These are phyloP conservation scores for Neolamprologus ventralis DNA, from an alignment of 2,113 vertebrate species.

Conservation along the genomic window DNA sequence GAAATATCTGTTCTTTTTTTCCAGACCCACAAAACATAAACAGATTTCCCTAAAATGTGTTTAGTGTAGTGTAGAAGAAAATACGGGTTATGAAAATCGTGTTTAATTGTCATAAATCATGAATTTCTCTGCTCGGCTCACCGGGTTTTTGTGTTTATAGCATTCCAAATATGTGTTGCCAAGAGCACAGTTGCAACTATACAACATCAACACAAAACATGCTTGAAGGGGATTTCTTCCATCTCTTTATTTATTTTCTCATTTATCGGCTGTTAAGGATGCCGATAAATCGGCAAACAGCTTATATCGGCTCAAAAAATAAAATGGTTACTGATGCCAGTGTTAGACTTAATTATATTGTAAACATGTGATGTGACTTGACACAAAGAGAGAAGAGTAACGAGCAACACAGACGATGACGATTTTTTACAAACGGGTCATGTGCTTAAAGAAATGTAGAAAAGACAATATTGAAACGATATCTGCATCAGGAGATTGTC, in stretches of 20 bases:
- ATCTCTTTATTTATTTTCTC: not conserved
- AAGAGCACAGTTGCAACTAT: not conserved
- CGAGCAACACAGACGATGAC: not conserved
- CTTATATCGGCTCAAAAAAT: not conserved
- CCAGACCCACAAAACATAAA: not conserved
- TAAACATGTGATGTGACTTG: not conserved
- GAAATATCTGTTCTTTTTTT: not conserved
- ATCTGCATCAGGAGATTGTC: not conserved
- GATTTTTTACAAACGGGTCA: not conserved
- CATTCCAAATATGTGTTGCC: not conserved
- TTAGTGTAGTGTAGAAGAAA: not conserved
- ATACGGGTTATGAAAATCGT: not conserved
- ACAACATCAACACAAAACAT: not conserved
- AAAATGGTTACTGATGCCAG: not conserved
- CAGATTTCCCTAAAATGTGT: not conserved
- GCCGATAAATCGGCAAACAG: not conserved
- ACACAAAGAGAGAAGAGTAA: not conserved
- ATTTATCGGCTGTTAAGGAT: not conserved
- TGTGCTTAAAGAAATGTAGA: not conserved
- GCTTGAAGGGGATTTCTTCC: not conserved
- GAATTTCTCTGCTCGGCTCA: not conserved
- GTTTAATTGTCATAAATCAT: not conserved
- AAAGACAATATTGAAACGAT: accelerated
- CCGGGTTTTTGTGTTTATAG: not conserved
- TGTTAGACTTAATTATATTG: not conserved